Percentiles rank a stretch among this genome's conserved stretches.
Conservation (phyloP, 2,888 invertebrate genomes). For the Drosophila greeni region DNA sequence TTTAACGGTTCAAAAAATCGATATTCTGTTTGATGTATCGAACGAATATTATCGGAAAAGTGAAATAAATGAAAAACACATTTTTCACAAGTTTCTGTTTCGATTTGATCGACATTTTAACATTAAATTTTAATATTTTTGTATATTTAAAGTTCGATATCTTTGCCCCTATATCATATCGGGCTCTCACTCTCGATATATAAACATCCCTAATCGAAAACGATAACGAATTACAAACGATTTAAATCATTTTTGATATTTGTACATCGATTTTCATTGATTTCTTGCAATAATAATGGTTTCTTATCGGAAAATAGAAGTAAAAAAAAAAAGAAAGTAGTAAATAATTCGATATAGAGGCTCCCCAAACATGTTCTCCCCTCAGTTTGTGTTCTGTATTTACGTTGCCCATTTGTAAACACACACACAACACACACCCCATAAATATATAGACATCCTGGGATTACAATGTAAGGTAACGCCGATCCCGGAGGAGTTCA, state of each 20-base stretch:
- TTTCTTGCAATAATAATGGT: slow-evolving; percentile 22
- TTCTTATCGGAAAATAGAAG: slow-evolving; percentile 8
- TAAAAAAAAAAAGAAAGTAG: slow-evolving; percentile 1
- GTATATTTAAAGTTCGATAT: background rate
- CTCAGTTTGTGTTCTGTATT: slow-evolving; percentile 13
- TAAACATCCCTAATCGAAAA: background rate
- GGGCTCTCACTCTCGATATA: background rate
- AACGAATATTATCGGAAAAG: background rate
- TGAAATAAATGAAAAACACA: background rate
- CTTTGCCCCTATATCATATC: background rate
- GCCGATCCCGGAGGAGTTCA: slow-evolving; percentile 1
- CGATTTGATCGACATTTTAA: background rate
- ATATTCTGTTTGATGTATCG: background rate
- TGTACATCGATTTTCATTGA: slow-evolving; percentile 18
- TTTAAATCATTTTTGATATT: slow-evolving; percentile 19
- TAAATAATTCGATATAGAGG: slow-evolving; percentile 10
- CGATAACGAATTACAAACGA: background rate
- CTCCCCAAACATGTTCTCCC: background rate
- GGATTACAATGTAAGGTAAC: background rate
- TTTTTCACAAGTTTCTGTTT: background rate
- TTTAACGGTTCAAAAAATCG: background rate
- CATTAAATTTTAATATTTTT: background rate
- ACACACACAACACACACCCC: slow-evolving; percentile 24
- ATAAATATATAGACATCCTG: slow-evolving; percentile 33
- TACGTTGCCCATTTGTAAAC: slow-evolving; percentile 21